Base-by-base conservation (phyloP, 2,888 invertebrate species). In the Imbricaverruca yamaguchii region DNA sequence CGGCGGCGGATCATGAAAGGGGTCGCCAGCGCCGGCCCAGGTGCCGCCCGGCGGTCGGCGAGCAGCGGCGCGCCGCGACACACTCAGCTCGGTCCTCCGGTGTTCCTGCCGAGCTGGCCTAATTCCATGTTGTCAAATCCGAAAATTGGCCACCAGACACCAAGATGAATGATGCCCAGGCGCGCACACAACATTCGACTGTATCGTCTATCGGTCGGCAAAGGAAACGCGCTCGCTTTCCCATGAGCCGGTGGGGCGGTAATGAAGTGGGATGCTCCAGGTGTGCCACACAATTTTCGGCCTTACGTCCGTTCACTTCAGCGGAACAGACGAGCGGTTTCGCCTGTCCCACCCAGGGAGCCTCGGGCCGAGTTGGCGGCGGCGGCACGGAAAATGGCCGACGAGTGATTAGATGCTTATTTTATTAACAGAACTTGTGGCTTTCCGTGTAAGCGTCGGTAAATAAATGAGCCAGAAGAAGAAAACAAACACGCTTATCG, bases 101-200 rank as follows among this genome's bases (percentile, higher is more conserved):
- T 59, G 59, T 15, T 59, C 59, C 59, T 13, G 15, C 59, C 59
- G 11, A 15, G 69, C 74, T 74, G 74, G 74, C 74, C 74, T 74
- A 74, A 74, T 74, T 74, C 74, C 74, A 74, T 74, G 74, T 74
- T 74, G 74, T 74, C 74, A 74, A 74, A 74, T 53, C 74, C 55
- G 74, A 74, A 74, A 74, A 74, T 74, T 74, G 74, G 74, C 74
- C 55, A 74, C 74, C 21, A 53, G 74, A 74, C 74, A 21, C 6
- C 74, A 74, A 55, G 74, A 74, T 74, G 74, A 55, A 74, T 55
- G 74, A 74, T 74, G 74, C 15, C 18, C 18, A 9, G 74, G 55
- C 18, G 21, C 55, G 55, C 55, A 74, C 21, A 11, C 74, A 8
- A 74, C 55, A 21, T 3, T 74, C 74, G 74, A 13, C 74, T 55